Evolutionary conservation across 2,888 invertebrate species (phyloP).

Genomic region (Drosophila hamatofila): DNA sequence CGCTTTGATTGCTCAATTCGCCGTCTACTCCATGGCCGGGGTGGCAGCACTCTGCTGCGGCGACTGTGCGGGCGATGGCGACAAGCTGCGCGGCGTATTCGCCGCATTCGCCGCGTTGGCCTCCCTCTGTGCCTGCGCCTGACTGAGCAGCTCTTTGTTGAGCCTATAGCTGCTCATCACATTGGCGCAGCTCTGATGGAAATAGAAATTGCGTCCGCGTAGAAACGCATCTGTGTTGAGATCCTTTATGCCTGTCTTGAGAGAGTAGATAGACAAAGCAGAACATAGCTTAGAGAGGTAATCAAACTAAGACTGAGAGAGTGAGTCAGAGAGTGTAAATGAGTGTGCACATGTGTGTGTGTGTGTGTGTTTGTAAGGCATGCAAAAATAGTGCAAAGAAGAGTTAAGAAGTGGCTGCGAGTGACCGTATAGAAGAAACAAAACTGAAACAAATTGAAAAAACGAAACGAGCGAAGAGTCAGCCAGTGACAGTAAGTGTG

Average conservation of each 20-base stretch:
- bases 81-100: slow-evolving; percentile 65
- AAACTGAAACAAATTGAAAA: slow-evolving; percentile 84
- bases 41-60: slow-evolving; percentile 71
- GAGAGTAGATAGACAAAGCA: slow-evolving; percentile 38
- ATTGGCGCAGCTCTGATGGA: slow-evolving; percentile 85
- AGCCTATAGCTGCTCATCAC: slow-evolving; percentile 85
- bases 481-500: slow-evolving; percentile 5
- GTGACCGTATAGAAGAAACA: slow-evolving; percentile 28
- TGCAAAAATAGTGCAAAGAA: slow-evolving; percentile 35
- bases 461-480: slow-evolving; percentile 90
- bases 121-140: slow-evolving; percentile 73
- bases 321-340: not conserved
- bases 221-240: slow-evolving; percentile 84
- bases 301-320: not conserved
- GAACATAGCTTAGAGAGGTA: slow-evolving; percentile 39
- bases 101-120: slow-evolving; percentile 47
- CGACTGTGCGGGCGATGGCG: slow-evolving; percentile 76
- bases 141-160: slow-evolving; percentile 82
- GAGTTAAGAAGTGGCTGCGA: not conserved
- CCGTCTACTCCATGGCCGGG: slow-evolving; percentile 56
- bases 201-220: slow-evolving; percentile 84
- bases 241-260: slow-evolving; percentile 85
- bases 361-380: slow-evolving; percentile 14
- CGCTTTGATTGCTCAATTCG: slow-evolving; percentile 67
- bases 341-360: not conserved